Evolutionary conservation across 1,140 invertebrate species (phyloP), one percentile per base, ranked within the genome.

Genomic region (Polyergus mexicanus): DNA sequence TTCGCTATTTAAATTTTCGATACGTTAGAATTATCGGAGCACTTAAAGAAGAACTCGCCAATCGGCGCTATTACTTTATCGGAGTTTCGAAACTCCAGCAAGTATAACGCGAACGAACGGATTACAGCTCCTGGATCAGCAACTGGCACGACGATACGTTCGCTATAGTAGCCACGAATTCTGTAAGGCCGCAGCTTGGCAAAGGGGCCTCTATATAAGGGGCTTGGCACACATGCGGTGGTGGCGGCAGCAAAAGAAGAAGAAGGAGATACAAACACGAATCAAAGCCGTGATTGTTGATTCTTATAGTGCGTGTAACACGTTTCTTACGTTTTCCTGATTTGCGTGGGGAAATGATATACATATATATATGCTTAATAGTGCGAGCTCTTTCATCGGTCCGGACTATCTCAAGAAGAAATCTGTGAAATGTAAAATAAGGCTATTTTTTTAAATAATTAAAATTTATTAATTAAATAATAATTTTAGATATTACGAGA

Each of bases 131-230:
- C 35, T 16, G 58, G n/a, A 25, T 35, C 22, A 51, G n/a, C 51
- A 68, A 22, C 84, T 47, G 41, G 3, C 22, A 28, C 47, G 19
- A 28, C 84, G 81, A 85, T 90, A 77, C 72, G 80, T 60, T 86
- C 90, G 41, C 90, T 56, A 22, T 68, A 86, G 62, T 66, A 69
- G 88, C 74, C 86, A 54, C 71, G 84, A 86, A 92, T 90, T 89
- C 88, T 93, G 86, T 93, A 92, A 92, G 85, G 58, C 62, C 10
- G 81, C 78, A 77, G 32, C 51, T 22, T 81, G 38, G 69, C 63
- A 72, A 85, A 69, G 65, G 62, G 72, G 85, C 65, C 69, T 58
- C 87, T 90, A 90, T 93, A 92, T 93, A 93, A 89, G 89, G 86
- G 76, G 56, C 80, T 58, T 41, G 44, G 32, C 10, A 16, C 44